Evolutionary conservation across 1,140 invertebrate genomes (phyloP).

Genomic region (Hyphantria cunea): DNA sequence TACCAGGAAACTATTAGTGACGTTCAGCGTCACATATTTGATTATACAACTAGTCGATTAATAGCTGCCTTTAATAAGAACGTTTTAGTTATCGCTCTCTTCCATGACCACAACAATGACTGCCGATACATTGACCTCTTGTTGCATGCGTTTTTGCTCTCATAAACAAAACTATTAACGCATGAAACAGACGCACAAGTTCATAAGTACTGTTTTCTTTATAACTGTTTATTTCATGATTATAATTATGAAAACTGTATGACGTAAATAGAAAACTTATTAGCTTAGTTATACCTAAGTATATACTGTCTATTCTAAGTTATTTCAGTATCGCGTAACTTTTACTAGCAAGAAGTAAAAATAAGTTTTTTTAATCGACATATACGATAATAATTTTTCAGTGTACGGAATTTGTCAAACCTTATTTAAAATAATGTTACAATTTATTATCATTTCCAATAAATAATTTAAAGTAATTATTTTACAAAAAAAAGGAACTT

Average conservation of each 20-base stretch:
- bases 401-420: too few species aligned
- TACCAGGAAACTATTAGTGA: constrained; percentile 4
- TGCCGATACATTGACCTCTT: constrained; percentile 23
- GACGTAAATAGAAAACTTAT: too few species aligned
- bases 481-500: too few species aligned
- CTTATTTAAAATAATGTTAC: too few species aligned
- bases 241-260: neutral
- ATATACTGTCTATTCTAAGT: too few species aligned
- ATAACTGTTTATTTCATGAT: constrained; percentile 5
- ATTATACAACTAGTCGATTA: constrained; percentile 20
- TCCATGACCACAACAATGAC: constrained; percentile 24
- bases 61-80: constrained; percentile 18
- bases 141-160: constrained; percentile 5
- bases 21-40: neutral
- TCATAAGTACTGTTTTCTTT: constrained; percentile 17
- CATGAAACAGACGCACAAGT: constrained; percentile 20
- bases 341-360: too few species aligned
- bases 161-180: constrained; percentile 18
- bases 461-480: too few species aligned
- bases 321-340: too few species aligned
- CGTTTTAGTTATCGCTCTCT: constrained; percentile 19
- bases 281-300: too few species aligned
- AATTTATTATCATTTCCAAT: too few species aligned
- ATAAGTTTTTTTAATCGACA: too few species aligned
- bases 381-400: too few species aligned